Evolutionary conservation across 1,140 invertebrate genomes (phyloP).

Genomic region (Drosophila arawakana): DNA sequence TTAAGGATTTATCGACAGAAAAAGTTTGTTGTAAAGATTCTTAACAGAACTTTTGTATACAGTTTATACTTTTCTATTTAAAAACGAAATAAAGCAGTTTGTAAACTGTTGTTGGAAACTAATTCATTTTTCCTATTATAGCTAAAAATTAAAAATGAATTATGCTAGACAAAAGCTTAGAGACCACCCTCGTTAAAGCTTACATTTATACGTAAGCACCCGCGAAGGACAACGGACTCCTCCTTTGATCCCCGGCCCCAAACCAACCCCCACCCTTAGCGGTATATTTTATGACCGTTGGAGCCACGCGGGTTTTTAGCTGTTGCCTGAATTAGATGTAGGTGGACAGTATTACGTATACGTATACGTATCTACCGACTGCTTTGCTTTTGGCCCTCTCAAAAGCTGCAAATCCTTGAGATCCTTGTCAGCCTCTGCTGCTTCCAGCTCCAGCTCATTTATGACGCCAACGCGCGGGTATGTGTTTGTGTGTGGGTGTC

Average conservation of each 20-base stretch:
- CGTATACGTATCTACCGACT: slow-evolving; percentile 16
- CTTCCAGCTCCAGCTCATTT: slow-evolving; percentile 47
- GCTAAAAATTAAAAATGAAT: too few relatives aligned
- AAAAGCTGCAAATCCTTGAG: slow-evolving; percentile 78
- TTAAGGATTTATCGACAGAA: too few relatives aligned
- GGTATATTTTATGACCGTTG: slow-evolving; percentile 64
- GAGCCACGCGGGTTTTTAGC: slow-evolving; percentile 42
- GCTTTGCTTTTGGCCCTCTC: slow-evolving; percentile 21
- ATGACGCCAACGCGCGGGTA: slow-evolving; percentile 44
- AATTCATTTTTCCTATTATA: too few relatives aligned
- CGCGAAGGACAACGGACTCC: slow-evolving; percentile 52
- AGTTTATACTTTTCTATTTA: too few relatives aligned
- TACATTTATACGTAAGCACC: slow-evolving; percentile 32
- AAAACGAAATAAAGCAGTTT: too few relatives aligned
- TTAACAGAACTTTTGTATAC: too few relatives aligned
- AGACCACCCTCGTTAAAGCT: slow-evolving; percentile 22
- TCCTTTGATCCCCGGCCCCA: slow-evolving; percentile 5
- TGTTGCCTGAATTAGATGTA: slow-evolving; percentile 69
- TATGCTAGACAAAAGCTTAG: background rate
- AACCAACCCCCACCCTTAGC: background rate
- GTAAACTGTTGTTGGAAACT: too few relatives aligned
- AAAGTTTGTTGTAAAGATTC: too few relatives aligned
- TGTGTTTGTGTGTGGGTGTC: slow-evolving; percentile 37
- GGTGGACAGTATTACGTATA: slow-evolving; percentile 51
- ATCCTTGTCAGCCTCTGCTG: slow-evolving; percentile 63